These are phyloP conservation scores for Anguilla marmorata DNA, from an alignment of 2,797 vertebrate species.

Conservation along the genomic window DNA sequence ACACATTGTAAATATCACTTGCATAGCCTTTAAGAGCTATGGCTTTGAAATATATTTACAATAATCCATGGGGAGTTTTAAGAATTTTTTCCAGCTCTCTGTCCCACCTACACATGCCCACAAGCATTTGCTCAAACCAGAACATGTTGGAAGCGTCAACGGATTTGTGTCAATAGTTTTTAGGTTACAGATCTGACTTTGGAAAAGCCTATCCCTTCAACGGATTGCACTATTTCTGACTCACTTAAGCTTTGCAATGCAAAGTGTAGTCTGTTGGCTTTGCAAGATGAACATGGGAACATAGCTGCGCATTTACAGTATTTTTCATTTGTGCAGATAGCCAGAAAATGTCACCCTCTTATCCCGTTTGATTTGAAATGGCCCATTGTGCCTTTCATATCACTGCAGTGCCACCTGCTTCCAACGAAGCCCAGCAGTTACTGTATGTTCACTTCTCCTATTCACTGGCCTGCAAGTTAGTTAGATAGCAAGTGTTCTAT, in stretches of 20 bases:
- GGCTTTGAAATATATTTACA: background rate
- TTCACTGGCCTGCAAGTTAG: background rate
- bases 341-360: background rate
- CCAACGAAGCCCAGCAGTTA: background rate
- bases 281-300: background rate
- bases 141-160: background rate
- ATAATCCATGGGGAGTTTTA: background rate
- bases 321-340: background rate
- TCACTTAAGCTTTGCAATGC: background rate
- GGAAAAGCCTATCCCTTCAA: background rate
- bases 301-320: background rate
- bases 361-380: background rate
- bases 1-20: constrained; percentile 4
- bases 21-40: background rate
- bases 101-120: constrained; percentile 13
- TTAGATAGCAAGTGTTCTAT: background rate
- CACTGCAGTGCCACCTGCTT: background rate
- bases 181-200: background rate
- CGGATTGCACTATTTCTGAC: background rate
- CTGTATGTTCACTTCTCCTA: background rate
- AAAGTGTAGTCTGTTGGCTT: background rate
- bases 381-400: background rate
- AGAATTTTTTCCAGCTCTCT: background rate
- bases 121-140: background rate
- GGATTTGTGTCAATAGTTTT: background rate